Percentiles rank a stretch among this genome's conserved stretches.
These are phyloP conservation scores for Papilio helenus DNA, from an alignment of 1,140 invertebrate species.

Conservation along the genomic window DNA sequence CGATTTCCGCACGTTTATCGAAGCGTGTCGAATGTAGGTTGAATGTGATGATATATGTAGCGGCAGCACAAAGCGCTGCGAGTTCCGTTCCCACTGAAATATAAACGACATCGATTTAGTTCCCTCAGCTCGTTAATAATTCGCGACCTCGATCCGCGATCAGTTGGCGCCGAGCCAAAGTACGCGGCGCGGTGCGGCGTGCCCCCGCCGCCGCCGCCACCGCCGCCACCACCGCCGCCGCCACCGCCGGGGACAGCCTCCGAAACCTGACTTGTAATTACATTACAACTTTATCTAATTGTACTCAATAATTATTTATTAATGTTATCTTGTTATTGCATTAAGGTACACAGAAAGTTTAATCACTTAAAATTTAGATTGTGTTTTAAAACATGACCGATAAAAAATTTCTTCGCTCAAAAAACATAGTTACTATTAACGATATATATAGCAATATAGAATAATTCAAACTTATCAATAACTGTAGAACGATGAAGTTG, in stretches of 20 bases:
- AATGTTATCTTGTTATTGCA: not conserved
- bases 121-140: constrained; percentile 10
- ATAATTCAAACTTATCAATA: too few relatives aligned
- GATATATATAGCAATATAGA: too few relatives aligned
- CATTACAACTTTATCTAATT: not conserved
- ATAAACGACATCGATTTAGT: constrained; percentile 5
- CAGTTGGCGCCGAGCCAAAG: constrained; percentile 3
- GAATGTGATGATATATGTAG: not conserved
- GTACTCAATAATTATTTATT: not conserved
- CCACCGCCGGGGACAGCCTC: not conserved
- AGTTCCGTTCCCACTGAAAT: constrained; percentile 2
- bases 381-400: too few relatives aligned
- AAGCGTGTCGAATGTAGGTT: not conserved
- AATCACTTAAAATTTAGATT: too few relatives aligned
- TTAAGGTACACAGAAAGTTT: not conserved
- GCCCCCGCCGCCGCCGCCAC: too few relatives aligned
- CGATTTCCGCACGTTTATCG: not conserved
- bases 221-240: too few relatives aligned
- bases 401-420: too few relatives aligned
- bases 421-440: too few relatives aligned
- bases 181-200: not conserved
- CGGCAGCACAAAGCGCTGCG: not conserved
- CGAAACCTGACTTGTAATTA: not conserved
- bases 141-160: constrained; percentile 6
- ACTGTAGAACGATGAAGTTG: too few relatives aligned